A percentile compares a stretch with the other conserved stretches of the same genome.
Evolutionary conservation across 2,888 invertebrate species (phyloP).

Genomic region (Cheilosia vernalis): DNA sequence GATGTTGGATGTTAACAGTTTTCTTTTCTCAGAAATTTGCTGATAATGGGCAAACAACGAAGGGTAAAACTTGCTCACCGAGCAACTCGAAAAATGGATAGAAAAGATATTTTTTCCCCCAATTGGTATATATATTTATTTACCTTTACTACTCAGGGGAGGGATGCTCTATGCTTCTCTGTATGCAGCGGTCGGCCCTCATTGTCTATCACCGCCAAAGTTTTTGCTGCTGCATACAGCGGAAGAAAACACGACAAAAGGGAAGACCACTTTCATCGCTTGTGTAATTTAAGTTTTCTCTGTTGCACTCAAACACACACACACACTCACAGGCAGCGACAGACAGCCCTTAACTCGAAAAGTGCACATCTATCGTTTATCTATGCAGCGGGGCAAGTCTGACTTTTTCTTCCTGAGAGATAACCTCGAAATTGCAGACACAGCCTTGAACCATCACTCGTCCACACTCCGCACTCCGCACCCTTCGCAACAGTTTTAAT

Average conservation of each 20-base stretch:
- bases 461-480: not conserved
- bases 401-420: conserved; percentile 52
- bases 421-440: conserved; percentile 71
- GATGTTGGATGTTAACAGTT: conserved; percentile 75
- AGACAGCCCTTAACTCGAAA: conserved; percentile 6
- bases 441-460: conserved; percentile 54
- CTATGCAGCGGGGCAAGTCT: conserved; percentile 37
- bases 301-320: not conserved
- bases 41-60: conserved; percentile 73
- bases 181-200: not conserved
- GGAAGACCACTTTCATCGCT: conserved; percentile 71
- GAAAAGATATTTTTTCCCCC: conserved; percentile 43
- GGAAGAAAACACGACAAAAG: conserved; percentile 57
- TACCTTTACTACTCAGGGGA: conserved; percentile 58
- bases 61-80: conserved; percentile 42
- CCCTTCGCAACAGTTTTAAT: conserved; percentile 67
- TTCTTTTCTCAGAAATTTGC: conserved; percentile 69
- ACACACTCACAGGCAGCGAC: not conserved
- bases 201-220: conserved; percentile 51
- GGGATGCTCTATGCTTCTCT: not conserved
- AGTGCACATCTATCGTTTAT: conserved; percentile 72
- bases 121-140: conserved; percentile 53
- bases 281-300: conserved; percentile 66
- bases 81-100: conserved; percentile 8
- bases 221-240: conserved; percentile 34